phyloP scores from a whole-genome alignment of 2,113 vertebrate species.

The Eclectus roratus region DNA sequence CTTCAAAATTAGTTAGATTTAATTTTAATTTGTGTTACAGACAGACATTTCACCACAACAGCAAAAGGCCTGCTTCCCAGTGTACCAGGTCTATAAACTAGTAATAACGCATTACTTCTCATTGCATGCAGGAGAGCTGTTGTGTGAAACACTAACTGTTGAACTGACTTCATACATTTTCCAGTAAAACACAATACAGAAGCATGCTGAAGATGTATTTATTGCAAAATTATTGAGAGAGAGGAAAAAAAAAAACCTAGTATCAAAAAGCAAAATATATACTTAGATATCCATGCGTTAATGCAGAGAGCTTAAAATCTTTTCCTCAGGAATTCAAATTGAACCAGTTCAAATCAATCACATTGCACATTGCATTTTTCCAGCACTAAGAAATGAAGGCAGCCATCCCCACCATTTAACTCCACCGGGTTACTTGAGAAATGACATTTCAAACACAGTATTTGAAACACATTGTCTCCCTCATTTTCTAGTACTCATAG shows the following conservation, averaged over 20 bases:
- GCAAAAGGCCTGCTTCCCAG: neutral
- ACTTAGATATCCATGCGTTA: neutral
- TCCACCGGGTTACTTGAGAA: neutral
- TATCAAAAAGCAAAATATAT: neutral
- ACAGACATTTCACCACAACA: neutral
- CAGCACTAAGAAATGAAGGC: neutral
- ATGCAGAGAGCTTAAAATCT: neutral
- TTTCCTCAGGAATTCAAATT: neutral
- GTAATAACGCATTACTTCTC: neutral
- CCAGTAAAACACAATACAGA: neutral
- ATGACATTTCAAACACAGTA: neutral
- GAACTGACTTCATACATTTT: neutral
- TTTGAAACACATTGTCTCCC: neutral
- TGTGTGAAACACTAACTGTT: neutral
- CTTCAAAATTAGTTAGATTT: neutral
- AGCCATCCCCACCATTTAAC: neutral
- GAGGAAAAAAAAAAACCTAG: neutral
- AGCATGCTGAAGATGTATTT: neutral
- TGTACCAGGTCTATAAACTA: neutral
- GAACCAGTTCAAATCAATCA: neutral
- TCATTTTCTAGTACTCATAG: neutral
- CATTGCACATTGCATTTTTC: neutral
- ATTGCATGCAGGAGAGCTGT: neutral
- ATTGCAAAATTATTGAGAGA: neutral
- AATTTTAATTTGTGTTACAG: neutral